Evolutionary conservation across 2,888 invertebrate genomes (phyloP), one percentile per base, ranked within the genome.

Genomic region (Physocephala rufipes): DNA sequence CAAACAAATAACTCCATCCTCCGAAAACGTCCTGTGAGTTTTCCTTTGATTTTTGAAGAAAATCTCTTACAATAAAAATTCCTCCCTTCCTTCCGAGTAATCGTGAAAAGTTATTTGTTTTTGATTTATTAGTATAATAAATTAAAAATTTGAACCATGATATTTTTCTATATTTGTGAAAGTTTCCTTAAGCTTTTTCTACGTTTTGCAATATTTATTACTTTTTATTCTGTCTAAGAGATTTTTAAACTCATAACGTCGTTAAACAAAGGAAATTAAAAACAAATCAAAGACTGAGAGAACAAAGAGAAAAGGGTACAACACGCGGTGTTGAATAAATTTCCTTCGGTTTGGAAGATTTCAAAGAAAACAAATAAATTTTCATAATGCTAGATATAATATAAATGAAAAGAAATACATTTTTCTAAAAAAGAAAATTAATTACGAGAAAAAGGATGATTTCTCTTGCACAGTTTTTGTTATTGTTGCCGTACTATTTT

Each of bases 51-150:
- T 9, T 4, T 36, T 7, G 4, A 36, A 36, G 4, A 9, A 36
- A 36, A 36, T 9, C 36, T 7, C 9, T 36, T 36, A 4, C 36
- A 9, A 9, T 36, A 36, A 36, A 9, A 36, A 36, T 7, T 36
- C 9, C 9, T 7, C 36, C 5, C 36, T 36, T 36, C 36, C 36
- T 36, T 49, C 19, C 49, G 19, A 49, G n/a, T 7, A 49, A 1
- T 49, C 4, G n/a, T 9, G 36, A 9, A 36, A 7, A 36, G 1
- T 26, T 15, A 59, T 28, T 28, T 59, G 28, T 59, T 36, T 30
- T 62, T 62, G 36, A 62, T 62, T 62, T 62, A 36, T 12, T 43
- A 21, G 7, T 43, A 36, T 62, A 30, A 62, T 62, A 62, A 62
- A 62, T 62, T 24, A n/a, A 36, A 24, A 55, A 55, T 24, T 13